Evolutionary conservation across 2,888 invertebrate species (phyloP), one percentile per base, ranked within the genome.

Genomic region (Hirtodrosophila trivittata): DNA sequence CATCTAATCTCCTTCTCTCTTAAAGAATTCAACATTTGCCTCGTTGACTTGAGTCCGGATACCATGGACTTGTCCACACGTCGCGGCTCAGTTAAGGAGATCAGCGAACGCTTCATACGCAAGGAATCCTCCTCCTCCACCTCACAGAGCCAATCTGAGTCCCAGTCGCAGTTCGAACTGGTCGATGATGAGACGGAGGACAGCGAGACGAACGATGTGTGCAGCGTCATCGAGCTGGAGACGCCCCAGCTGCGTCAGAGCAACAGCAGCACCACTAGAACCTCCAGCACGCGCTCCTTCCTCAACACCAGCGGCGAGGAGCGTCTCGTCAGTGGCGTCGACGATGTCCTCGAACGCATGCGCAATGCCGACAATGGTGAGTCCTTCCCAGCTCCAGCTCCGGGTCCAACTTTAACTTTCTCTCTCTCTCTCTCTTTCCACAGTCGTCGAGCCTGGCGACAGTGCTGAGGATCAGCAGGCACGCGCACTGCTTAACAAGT

Each of bases 81-180:
- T n/a, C 93, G 94, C 76, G 94, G 94, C 71, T 95, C 95, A 0
- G 94, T 95, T 9, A 95, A 95, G 87, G 95, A 94, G 54, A 92
- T 95, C 67, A 94, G 95, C n/a, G 94, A 95, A 87, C 95, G 95
- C 89, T 95, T 94, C 87, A 94, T 94, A 80, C 94, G 95, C 86
- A 95, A 93, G 46, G 90, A 90, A 49, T 89, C 91, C 1, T 73
- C 87, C 0, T 86, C 89, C 3, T 87, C 87, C 1, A 69, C 80
- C 4, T 84, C 88, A 35, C 8, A 87, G 88, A 63, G 45, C 10
- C 25, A 88, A 87, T 51, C 71, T 67, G 1, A 75, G 67, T 35
- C 46, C 7, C 42, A 60, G 5, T 28, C 47, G 9, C 10, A 60
- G 14, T 16, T 57, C 14, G 47, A 74, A 43, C 37, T 74, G 65